These are phyloP conservation scores for Terrapene triunguis DNA, from an alignment of 2,113 vertebrate genomes.

Conservation along the genomic window DNA sequence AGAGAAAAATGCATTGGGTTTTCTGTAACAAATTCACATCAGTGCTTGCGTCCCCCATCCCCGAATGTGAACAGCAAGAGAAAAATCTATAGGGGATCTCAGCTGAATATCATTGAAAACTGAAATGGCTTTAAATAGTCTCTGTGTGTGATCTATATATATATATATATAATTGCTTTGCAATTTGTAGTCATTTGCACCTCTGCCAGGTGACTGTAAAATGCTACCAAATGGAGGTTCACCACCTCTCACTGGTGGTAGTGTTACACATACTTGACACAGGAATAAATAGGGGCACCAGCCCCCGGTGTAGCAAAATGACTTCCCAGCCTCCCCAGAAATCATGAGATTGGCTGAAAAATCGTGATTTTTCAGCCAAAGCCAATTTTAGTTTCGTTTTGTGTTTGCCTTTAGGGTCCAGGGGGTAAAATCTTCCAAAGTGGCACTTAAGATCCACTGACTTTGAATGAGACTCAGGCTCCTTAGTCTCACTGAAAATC, in stretches of 20 bases:
- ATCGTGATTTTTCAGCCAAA: background rate
- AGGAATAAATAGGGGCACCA: background rate
- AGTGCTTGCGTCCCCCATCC: background rate
- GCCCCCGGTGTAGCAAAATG: background rate
- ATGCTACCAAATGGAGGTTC: background rate
- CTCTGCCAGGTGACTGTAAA: background rate
- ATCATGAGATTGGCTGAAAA: background rate
- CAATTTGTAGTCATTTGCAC: background rate
- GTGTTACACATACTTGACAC: background rate
- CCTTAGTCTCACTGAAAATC: background rate
- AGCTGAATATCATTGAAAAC: background rate
- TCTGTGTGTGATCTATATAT: background rate
- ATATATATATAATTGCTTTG: background rate
- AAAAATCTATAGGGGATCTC: background rate
- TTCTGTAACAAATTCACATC: background rate
- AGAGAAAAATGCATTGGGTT: background rate
- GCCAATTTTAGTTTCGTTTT: rapidly evolving
- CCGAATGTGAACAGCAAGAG: background rate
- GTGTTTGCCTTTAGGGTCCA: background rate
- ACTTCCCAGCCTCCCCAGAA: background rate
- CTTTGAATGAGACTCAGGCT: background rate
- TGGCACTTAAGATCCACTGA: background rate
- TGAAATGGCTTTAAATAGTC: background rate
- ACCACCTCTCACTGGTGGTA: rapidly evolving
- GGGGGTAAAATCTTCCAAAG: background rate